phyloP scores from a whole-genome alignment of 2,888 invertebrate genomes.

The Luffia ferchaultella region DNA sequence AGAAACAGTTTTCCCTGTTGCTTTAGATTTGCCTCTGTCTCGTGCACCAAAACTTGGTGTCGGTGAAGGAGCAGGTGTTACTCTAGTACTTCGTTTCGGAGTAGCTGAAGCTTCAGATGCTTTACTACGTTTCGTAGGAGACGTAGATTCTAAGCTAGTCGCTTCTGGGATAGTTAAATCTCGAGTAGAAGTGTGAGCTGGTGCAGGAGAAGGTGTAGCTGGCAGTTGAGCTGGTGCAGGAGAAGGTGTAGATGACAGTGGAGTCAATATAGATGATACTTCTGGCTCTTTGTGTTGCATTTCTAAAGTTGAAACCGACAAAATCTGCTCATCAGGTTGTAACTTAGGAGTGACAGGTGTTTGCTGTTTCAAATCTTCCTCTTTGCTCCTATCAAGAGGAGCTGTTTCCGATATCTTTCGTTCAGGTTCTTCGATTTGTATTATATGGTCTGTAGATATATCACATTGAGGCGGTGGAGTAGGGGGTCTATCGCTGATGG shows the following conservation, averaged over 20 bases:
- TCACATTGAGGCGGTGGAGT: slow-evolving; percentile 31
- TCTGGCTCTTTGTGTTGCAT: slow-evolving; percentile 23
- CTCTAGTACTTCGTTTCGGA: slow-evolving; percentile 30
- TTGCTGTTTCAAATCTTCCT: slow-evolving; percentile 37
- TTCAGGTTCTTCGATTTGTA: slow-evolving; percentile 44
- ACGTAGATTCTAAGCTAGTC: slow-evolving; percentile 18
- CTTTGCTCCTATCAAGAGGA: slow-evolving; percentile 38
- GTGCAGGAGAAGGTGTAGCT: slow-evolving; percentile 22
- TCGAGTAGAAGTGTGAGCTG: slow-evolving; percentile 14
- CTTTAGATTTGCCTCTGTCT: slow-evolving; percentile 74
- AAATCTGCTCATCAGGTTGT: slow-evolving; percentile 36
- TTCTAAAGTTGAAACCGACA: slow-evolving; percentile 44
- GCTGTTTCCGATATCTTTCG: slow-evolving; percentile 24
- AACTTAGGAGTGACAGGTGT: slow-evolving; percentile 46
- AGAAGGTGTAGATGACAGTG: not conserved
- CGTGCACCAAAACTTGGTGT: slow-evolving; percentile 35
- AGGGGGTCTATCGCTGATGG: slow-evolving; percentile 24
- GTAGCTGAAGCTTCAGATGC: slow-evolving; percentile 7
- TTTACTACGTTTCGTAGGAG: slow-evolving; percentile 1
- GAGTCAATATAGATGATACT: not conserved
- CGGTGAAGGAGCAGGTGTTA: slow-evolving; percentile 39
- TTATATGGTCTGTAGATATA: slow-evolving; percentile 30
- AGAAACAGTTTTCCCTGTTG: slow-evolving; percentile 75
- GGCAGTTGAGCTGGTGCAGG: slow-evolving; percentile 3
- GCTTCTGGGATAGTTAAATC: slow-evolving; percentile 17